These are phyloP conservation scores for Forbesichthys agassizii DNA, from an alignment of 2,113 vertebrate genomes.

Conservation along the genomic window DNA sequence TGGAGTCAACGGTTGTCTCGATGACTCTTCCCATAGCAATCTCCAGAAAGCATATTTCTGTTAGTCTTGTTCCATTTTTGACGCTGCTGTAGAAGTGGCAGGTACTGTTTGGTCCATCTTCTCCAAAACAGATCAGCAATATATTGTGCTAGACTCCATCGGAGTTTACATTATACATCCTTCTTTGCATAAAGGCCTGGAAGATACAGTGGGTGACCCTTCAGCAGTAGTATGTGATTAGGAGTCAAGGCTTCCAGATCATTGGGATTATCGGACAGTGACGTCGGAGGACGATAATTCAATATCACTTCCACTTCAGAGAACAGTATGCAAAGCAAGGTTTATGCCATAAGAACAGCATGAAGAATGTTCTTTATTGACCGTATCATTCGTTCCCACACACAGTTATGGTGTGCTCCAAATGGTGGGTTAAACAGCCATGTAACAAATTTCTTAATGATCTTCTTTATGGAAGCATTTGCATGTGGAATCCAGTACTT, in stretches of 20 bases:
- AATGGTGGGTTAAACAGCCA: no score
- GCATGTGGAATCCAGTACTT: background rate
- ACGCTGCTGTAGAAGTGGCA: background rate
- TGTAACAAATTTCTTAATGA: background rate
- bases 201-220: no score
- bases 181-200: no score
- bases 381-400: no score
- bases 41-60: background rate
- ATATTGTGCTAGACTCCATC: background rate
- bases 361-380: no score
- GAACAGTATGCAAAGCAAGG: no score
- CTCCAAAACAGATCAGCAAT: background rate
- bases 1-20: background rate
- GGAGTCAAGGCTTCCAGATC: background rate
- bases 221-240: no score
- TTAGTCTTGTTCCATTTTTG: background rate
- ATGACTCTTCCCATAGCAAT: background rate
- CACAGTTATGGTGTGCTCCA: no score
- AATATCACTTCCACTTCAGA: no score
- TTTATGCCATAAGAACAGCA: no score
- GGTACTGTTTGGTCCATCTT: background rate
- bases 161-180: background rate
- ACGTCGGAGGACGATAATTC: background rate
- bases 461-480: background rate
- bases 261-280: constrained; percentile 6